Conservation (phyloP, 2,888 invertebrate genomes). For the Thelaira solivaga region DNA sequence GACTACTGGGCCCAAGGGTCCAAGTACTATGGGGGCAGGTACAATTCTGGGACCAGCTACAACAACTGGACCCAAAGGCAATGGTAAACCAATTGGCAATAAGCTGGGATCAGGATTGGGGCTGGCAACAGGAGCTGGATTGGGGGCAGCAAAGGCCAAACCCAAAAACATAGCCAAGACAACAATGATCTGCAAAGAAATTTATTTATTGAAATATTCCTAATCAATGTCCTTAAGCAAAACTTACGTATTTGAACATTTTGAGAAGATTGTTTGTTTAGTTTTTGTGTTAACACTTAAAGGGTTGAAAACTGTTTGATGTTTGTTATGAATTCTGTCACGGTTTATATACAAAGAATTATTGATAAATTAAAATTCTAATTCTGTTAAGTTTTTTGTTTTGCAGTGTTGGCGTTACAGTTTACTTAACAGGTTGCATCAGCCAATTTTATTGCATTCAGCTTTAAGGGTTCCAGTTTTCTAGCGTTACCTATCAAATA, state of each 20-base stretch:
- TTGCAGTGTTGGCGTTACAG: no score
- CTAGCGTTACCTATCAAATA: no score
- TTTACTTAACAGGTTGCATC: no score
- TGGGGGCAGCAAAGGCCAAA: constrained; percentile 78
- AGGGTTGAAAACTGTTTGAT: constrained; percentile 60
- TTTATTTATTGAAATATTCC: neutral
- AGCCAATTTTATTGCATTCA: neutral
- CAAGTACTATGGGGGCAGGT: constrained; percentile 23
- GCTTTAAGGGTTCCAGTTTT: neutral
- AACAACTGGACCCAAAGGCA: constrained; percentile 37
- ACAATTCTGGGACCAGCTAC: constrained; percentile 42
- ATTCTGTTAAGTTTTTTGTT: no score
- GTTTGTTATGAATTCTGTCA: constrained; percentile 46
- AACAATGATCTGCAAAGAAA: constrained; percentile 76
- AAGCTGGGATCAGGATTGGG: constrained; percentile 51
- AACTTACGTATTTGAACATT: constrained; percentile 77
- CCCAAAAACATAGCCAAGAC: constrained; percentile 81
- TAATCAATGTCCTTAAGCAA: neutral
- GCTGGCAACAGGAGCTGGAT: constrained; percentile 60
- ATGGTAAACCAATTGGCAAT: constrained; percentile 19
- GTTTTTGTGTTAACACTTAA: constrained; percentile 42
- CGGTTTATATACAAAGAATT: constrained; percentile 54
- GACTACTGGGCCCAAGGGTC: constrained; percentile 53
- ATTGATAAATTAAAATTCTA: no score
- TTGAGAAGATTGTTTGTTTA: constrained; percentile 63